Conservation (phyloP, 2,113 vertebrate genomes). For the Nettapus auritus region DNA sequence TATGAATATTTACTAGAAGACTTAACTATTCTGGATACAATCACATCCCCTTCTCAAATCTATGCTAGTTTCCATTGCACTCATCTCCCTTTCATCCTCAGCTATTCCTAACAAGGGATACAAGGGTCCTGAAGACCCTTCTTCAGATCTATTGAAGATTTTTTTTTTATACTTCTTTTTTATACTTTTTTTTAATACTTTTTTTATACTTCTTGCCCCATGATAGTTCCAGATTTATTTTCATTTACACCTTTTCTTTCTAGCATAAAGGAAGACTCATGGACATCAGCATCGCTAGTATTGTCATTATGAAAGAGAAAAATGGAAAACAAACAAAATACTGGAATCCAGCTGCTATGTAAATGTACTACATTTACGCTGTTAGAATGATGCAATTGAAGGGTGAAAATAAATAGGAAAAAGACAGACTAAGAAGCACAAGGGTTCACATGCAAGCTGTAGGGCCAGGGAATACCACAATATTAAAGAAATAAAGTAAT, state of each 20-base stretch:
- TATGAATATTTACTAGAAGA: background rate
- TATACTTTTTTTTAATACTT: accelerated
- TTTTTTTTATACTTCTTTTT: background rate
- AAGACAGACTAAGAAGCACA: background rate
- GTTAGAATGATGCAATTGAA: background rate
- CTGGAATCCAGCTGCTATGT: background rate
- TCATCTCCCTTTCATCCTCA: background rate
- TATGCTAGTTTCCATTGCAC: background rate
- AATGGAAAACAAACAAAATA: background rate
- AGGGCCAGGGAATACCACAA: background rate
- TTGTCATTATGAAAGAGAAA: background rate
- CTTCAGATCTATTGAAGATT: background rate
- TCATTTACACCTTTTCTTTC: background rate
- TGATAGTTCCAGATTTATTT: background rate
- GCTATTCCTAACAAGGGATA: accelerated
- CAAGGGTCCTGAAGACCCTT: too few species aligned
- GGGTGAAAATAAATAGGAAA: background rate
- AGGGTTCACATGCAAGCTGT: background rate
- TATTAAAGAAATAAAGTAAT: background rate
- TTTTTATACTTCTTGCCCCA: background rate
- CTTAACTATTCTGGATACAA: background rate
- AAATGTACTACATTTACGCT: background rate
- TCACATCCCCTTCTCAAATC: background rate
- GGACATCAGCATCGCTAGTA: background rate
- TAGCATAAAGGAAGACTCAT: background rate